These are phyloP conservation scores for Heterohyrax brucei DNA, from an alignment of 2,797 vertebrate species.

Conservation along the genomic window DNA sequence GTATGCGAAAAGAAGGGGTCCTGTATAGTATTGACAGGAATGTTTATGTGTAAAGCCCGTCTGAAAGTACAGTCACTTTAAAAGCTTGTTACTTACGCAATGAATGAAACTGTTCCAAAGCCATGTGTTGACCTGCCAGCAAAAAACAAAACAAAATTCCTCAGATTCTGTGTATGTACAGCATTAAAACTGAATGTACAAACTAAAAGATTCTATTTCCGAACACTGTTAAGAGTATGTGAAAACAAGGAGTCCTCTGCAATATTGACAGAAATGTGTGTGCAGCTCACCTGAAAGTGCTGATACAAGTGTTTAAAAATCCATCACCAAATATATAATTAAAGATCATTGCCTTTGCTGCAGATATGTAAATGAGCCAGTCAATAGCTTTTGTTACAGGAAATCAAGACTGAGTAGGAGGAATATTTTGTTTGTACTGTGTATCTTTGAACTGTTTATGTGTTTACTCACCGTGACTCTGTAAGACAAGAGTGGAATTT, in stretches of 20 bases:
- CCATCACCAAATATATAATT: not conserved
- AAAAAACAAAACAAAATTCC: not conserved
- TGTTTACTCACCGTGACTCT: not conserved
- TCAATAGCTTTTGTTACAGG: not conserved
- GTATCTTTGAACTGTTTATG: not conserved
- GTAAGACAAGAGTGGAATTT: no score
- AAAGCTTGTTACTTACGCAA: no score
- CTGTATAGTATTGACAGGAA: no score
- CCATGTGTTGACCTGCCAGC: not conserved
- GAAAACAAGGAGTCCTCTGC: not conserved
- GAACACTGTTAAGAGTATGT: not conserved
- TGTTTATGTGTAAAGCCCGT: no score
- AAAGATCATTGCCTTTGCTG: not conserved
- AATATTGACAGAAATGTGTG: not conserved
- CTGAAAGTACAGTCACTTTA: no score
- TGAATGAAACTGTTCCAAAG: no score
- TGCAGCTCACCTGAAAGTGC: not conserved
- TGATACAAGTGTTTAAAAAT: not conserved
- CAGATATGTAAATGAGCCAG: not conserved
- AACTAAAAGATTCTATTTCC: not conserved
- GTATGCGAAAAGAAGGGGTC: no score
- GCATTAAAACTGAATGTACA: not conserved
- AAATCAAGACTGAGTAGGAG: not conserved
- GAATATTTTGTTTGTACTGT: conserved; percentile 51
- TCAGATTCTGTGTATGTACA: not conserved